Percentiles rank a stretch among this genome's conserved stretches.
These are phyloP conservation scores for Andrena praecox DNA, from an alignment of 2,888 invertebrate genomes.

Conservation along the genomic window DNA sequence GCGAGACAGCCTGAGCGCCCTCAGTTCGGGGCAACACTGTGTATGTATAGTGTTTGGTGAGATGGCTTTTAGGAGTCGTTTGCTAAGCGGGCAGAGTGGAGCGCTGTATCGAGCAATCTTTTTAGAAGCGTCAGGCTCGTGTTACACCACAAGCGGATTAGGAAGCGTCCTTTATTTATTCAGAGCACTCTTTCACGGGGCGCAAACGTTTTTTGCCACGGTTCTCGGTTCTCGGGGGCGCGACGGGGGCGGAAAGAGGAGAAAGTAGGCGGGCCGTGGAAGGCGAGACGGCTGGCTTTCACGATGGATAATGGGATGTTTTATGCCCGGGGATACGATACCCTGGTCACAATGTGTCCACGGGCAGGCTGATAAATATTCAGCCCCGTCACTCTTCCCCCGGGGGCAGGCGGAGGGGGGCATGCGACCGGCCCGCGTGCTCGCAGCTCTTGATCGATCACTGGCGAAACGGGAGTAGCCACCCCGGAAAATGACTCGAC, in stretches of 20 bases:
- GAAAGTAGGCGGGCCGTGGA: constrained; percentile 43
- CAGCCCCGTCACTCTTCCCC: constrained; percentile 60
- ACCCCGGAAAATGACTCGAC: constrained; percentile 24
- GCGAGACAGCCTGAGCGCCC: no score
- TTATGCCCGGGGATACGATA: constrained; percentile 67
- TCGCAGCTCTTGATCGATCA: constrained; percentile 70
- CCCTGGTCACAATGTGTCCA: constrained; percentile 54
- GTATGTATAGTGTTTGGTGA: no score
- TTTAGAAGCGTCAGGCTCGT: constrained; percentile 8
- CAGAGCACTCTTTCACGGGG: not conserved
- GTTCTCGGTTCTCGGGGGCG: not conserved
- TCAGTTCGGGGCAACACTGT: no score
- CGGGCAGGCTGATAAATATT: constrained; percentile 74
- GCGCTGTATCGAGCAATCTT: not conserved
- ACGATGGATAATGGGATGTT: constrained; percentile 74
- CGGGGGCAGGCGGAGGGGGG: constrained; percentile 1
- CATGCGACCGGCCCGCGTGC: constrained; percentile 28
- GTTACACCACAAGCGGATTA: not conserved
- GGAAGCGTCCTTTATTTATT: constrained; percentile 8
- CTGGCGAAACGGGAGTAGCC: constrained; percentile 19
- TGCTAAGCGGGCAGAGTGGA: not conserved
- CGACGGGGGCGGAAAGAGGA: constrained; percentile 1
- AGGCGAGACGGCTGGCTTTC: constrained; percentile 64
- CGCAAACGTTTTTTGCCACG: constrained; percentile 13
- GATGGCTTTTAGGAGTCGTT: not conserved